Percentiles rank a stretch among this genome's conserved stretches.
These are phyloP conservation scores for Ceratosolen fusciceps DNA, from an alignment of 1,140 invertebrate genomes.

Conservation along the genomic window DNA sequence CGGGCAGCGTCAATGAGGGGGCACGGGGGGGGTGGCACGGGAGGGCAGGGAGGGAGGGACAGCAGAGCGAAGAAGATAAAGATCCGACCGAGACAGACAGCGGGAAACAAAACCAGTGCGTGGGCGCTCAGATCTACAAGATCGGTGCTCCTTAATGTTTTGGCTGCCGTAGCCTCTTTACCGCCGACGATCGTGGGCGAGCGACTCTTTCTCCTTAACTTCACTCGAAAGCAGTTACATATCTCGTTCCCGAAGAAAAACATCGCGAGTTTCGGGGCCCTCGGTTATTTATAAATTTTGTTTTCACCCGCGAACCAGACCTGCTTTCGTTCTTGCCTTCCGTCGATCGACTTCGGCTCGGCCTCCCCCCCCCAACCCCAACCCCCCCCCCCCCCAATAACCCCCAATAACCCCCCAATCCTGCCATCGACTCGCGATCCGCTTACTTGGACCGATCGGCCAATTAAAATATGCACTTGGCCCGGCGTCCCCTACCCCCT, in stretches of 20 bases:
- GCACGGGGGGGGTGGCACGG: too few species aligned
- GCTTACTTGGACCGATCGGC: too few species aligned
- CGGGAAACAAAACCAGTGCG: slow-evolving; percentile 23
- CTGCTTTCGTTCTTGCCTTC: background rate
- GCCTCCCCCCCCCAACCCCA: background rate
- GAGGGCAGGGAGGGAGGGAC: background rate
- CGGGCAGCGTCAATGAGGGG: background rate
- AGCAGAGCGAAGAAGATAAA: background rate
- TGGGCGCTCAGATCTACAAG: slow-evolving; percentile 11
- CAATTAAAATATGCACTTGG: too few species aligned
- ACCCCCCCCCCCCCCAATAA: background rate
- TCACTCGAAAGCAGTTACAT: slow-evolving; percentile 20
- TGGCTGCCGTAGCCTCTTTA: background rate
- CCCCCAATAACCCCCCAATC: background rate
- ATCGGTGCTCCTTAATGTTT: slow-evolving; percentile 8
- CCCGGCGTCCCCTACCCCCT: too few species aligned
- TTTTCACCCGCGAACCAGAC: background rate
- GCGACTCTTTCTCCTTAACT: slow-evolving; percentile 13
- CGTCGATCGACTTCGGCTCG: too few species aligned
- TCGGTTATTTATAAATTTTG: slow-evolving; percentile 22
- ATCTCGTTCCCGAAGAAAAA: slow-evolving; percentile 20
- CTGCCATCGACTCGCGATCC: too few species aligned
- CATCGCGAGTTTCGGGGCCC: background rate
- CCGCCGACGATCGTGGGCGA: background rate
- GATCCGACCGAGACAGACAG: background rate